These are phyloP conservation scores for Spilosoma lubricipeda DNA, from an alignment of 2,888 invertebrate species.

Conservation along the genomic window DNA sequence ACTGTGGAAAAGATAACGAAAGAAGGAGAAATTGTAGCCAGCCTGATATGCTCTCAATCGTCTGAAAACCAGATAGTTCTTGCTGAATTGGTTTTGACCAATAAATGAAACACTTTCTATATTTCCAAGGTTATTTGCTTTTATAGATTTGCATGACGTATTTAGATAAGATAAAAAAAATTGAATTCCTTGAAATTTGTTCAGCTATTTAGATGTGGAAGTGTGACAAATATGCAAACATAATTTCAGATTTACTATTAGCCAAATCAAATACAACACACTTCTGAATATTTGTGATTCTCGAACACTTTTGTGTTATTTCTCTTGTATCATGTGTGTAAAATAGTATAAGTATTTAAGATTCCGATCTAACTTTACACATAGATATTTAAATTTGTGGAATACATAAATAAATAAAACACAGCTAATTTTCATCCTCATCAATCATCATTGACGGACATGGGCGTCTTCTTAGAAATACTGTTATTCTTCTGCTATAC, in stretches of 20 bases:
- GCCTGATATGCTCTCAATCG: neutral
- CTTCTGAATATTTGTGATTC: neutral
- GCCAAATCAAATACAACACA: neutral
- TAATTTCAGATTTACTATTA: constrained; percentile 16
- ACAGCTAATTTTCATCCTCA: too few relatives aligned
- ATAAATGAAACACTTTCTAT: neutral
- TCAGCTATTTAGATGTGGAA: constrained; percentile 17
- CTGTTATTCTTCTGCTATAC: too few relatives aligned
- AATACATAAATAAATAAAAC: neutral
- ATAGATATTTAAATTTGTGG: neutral
- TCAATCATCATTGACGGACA: too few relatives aligned
- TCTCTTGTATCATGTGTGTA: neutral
- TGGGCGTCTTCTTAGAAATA: too few relatives aligned
- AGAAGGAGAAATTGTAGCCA: too few relatives aligned
- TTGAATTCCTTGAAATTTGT: constrained; percentile 16
- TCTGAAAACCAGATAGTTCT: neutral
- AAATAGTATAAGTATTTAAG: neutral
- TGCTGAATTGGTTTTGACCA: neutral
- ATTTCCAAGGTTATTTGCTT: neutral
- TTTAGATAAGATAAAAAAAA: constrained; percentile 15
- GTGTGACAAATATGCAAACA: constrained; percentile 18
- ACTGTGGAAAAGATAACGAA: too few relatives aligned
- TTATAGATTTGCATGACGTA: constrained; percentile 9
- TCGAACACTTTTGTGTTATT: neutral
- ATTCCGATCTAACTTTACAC: neutral